These are phyloP conservation scores for Zophobas atratus DNA, from an alignment of 1,140 invertebrate genomes.

Conservation along the genomic window DNA sequence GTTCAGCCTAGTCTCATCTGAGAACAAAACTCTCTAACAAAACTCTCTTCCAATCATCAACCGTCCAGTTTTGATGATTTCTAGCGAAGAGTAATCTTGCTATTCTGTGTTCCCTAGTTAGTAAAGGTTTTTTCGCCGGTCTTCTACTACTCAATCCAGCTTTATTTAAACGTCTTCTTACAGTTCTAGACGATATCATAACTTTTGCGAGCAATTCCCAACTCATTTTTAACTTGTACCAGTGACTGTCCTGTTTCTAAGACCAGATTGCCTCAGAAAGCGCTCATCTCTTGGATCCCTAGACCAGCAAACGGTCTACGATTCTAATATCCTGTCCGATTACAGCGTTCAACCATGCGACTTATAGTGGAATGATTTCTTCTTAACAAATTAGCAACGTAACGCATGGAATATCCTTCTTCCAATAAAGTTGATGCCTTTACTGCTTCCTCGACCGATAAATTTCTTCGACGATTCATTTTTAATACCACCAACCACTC, in stretches of 20 bases:
- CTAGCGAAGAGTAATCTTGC: conserved; percentile 54
- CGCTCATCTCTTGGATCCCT: conserved; percentile 34
- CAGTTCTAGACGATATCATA: conserved; percentile 1
- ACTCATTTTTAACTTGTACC: conserved; percentile 29
- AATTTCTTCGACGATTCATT: conserved; percentile 45
- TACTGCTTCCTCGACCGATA: conserved; percentile 39
- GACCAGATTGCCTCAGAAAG: conserved; percentile 24
- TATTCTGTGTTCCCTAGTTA: conserved; percentile 36
- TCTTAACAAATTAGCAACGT: conserved; percentile 48
- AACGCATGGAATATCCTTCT: conserved; percentile 33
- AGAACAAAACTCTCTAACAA: conserved; percentile 41
- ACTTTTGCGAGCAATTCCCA: conserved; percentile 3
- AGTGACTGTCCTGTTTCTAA: conserved; percentile 33
- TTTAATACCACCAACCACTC: neutral
- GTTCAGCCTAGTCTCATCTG: conserved; percentile 55
- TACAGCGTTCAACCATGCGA: conserved; percentile 46
- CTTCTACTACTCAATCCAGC: neutral
- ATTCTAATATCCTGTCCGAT: conserved; percentile 36
- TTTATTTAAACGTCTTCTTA: conserved; percentile 13
- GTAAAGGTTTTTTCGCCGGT: neutral
- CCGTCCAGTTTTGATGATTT: conserved; percentile 46
- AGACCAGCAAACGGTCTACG: conserved; percentile 28
- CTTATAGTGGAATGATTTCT: conserved; percentile 35
- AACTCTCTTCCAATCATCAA: conserved; percentile 44
- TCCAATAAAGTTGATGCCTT: conserved; percentile 30